phyloP scores from a whole-genome alignment of 2,113 vertebrate species.

The Apus apus region DNA sequence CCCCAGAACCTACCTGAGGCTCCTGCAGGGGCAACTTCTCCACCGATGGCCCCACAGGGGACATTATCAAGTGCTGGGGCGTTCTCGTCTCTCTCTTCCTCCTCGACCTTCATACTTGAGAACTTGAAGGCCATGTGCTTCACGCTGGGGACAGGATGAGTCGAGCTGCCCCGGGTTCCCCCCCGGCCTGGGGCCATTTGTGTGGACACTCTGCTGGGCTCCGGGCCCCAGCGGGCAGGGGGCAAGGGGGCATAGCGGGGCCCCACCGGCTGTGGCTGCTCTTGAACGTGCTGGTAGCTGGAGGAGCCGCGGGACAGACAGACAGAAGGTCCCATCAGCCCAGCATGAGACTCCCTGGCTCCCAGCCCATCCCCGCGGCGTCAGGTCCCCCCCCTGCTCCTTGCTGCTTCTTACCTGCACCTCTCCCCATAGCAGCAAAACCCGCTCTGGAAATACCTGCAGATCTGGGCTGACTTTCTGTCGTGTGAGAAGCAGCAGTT shows the following conservation, averaged over 20 bases:
- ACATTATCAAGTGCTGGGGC: not conserved
- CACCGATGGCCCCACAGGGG: not conserved
- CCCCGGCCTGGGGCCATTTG: not conserved
- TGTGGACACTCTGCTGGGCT: slow-evolving; percentile 52
- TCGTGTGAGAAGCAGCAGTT: slow-evolving; percentile 79
- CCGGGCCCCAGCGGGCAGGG: slow-evolving; percentile 30
- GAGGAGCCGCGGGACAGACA: not conserved
- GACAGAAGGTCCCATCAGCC: not conserved
- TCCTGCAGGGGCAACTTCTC: not conserved
- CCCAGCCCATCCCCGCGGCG: not conserved
- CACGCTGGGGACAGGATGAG: not conserved
- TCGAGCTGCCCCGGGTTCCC: not conserved
- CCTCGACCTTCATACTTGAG: not conserved
- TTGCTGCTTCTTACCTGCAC: slow-evolving; percentile 77
- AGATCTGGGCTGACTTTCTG: slow-evolving; percentile 68
- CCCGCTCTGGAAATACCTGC: slow-evolving; percentile 86
- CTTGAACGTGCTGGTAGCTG: slow-evolving; percentile 79
- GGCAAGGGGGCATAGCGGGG: slow-evolving; percentile 39
- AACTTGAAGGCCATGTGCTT: not conserved
- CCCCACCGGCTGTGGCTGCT: not conserved
- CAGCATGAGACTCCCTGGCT: not conserved
- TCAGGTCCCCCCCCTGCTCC: not conserved
- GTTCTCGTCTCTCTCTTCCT: slow-evolving; percentile 53
- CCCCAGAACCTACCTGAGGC: slow-evolving; percentile 16
- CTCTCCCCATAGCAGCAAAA: slow-evolving; percentile 82